Percentiles rank a stretch among this genome's conserved stretches.
These are phyloP conservation scores for Hemibates koningsi DNA, from an alignment of 2,113 vertebrate genomes.

Conservation along the genomic window DNA sequence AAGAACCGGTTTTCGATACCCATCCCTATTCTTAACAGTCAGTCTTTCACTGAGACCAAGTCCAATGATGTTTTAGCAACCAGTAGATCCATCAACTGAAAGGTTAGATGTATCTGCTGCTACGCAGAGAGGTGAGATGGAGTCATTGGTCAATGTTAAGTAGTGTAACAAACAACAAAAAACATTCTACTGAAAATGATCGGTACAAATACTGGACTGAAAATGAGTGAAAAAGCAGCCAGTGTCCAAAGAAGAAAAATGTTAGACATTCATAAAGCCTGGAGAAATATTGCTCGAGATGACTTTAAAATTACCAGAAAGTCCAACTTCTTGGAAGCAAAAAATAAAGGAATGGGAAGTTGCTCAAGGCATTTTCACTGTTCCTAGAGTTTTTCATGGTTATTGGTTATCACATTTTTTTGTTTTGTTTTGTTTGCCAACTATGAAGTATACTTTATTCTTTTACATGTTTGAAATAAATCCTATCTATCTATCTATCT, in stretches of 20 bases:
- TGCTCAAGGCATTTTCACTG: background rate
- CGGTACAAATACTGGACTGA: background rate
- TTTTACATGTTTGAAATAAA: background rate
- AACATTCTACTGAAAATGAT: background rate
- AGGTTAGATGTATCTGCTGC: background rate
- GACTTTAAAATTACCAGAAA: background rate
- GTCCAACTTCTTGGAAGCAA: background rate
- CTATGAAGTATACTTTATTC: background rate
- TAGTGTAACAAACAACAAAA: background rate
- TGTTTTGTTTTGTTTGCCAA: background rate
- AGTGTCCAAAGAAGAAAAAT: background rate
- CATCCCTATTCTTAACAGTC: too few relatives aligned
- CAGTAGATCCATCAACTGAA: background rate
- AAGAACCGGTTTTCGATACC: too few relatives aligned
- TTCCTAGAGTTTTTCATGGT: background rate
- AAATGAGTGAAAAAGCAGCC: background rate
- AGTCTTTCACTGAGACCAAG: background rate
- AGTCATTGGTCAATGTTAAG: background rate
- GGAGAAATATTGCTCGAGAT: background rate
- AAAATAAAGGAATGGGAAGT: background rate
- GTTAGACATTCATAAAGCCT: background rate
- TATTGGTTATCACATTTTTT: background rate
- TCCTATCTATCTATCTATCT: background rate
- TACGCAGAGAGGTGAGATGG: background rate
- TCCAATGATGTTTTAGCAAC: background rate